Base-by-base conservation (phyloP, 37 sponge, comb jelly and placozoan species). In the Petrosia ficiformis region DNA sequence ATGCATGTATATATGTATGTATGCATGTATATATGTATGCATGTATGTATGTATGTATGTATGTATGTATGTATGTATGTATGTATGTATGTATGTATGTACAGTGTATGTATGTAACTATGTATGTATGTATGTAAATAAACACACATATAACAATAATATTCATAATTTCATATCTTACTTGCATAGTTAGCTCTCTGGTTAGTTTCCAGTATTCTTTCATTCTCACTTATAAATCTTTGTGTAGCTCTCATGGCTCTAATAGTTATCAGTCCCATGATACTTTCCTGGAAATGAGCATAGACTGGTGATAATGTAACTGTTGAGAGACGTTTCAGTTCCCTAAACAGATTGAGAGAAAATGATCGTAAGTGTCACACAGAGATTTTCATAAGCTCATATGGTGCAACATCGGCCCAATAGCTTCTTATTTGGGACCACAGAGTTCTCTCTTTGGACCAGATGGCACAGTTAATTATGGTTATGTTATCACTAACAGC, bases 231-330 rank as follows among this genome's bases (percentile, higher is more conserved):
- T 36, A 68, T 75, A 80, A 96, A 96, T 54, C 94, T 64, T n/a
- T 69, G 74, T 3, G 83, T 39, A 8, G 78, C 83, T 34, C 87
- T 76, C 40, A 93, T 65, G 1, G 93, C 97, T 66, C 94, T 73
- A 39, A 96, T 93, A 70, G 82, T 78, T 21, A 68, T 73, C 29
- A 95, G 71, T 2, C 99, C 99, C 41, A 72, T 39, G 39, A 95
- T 71, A 2, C 87, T 93, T 81, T 98, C 94, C 34, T 93, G 82
- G 79, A 98, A 98, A 81, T 98, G 99, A 26, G 91, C 90, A 75
- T 96, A 98, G 57, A 98, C 71, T 4, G 99, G 99, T 41, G 99
- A 98, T 31, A 92, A 76, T 24, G 92, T 87, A 42, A 95, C 91
- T 10, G 96, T 82, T 19, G 94, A 93, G 28, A 98, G 56, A 34